phyloP scores from a whole-genome alignment of 2,888 invertebrate species.

The Scaptomyza caliginosa region DNA sequence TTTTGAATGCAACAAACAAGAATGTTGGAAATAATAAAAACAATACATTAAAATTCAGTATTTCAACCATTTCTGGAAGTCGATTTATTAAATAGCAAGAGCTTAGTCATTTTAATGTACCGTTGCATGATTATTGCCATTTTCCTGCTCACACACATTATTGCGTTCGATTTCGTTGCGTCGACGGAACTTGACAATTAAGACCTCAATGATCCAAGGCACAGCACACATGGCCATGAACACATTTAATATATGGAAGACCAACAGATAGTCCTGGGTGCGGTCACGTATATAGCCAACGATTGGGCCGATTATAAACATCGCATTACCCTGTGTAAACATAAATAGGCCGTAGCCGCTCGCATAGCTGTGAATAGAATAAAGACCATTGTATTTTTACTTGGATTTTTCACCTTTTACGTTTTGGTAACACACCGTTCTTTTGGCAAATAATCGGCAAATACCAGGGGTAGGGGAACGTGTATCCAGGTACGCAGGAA shows the following conservation, averaged over 20 bases:
- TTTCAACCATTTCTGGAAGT: not conserved
- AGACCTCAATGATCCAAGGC: conserved; percentile 88
- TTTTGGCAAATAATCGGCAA: conserved; percentile 88
- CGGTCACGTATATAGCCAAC: conserved; percentile 87
- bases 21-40: too few relatives aligned
- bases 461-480: conserved; percentile 89
- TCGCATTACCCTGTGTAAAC: conserved; percentile 88
- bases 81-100: not conserved
- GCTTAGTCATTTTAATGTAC: conserved; percentile 3
- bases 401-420: too few relatives aligned
- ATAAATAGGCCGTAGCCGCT: conserved; percentile 90
- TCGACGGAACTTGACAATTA: conserved; percentile 74
- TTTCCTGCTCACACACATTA: conserved; percentile 45
- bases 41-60: not conserved
- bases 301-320: conserved; percentile 88
- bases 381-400: too few relatives aligned
- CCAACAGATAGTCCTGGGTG: conserved; percentile 87
- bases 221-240: conserved; percentile 88
- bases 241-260: conserved; percentile 88
- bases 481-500: conserved; percentile 89
- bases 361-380: conserved; percentile 85
- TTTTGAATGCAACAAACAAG: not conserved
- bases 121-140: conserved; percentile 10
- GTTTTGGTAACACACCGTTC: conserved; percentile 83
- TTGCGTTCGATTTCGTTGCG: conserved; percentile 61